Evolutionary conservation across 2,113 vertebrate genomes (phyloP).

Genomic region (Oreotrochilus melanogaster): DNA sequence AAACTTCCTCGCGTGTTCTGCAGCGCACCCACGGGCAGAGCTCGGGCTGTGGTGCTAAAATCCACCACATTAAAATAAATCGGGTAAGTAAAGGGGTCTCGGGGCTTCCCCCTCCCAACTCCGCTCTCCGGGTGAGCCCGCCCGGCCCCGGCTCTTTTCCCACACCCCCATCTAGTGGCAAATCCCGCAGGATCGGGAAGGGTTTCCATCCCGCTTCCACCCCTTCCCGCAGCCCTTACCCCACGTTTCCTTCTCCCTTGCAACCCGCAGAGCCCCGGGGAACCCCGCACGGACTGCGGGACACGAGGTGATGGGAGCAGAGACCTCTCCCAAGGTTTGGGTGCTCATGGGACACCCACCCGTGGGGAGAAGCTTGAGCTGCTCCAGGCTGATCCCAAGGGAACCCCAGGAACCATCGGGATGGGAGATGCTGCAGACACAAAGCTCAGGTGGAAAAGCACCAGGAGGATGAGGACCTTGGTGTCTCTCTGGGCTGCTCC

Average conservation of each 20-base stretch:
- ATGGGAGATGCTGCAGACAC: accelerated
- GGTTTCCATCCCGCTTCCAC: too few species aligned
- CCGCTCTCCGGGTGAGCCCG: too few species aligned
- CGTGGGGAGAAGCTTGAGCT: too few species aligned
- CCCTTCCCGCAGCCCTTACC: background rate
- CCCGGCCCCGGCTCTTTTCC: background rate
- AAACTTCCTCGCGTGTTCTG: accelerated
- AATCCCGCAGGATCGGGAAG: background rate
- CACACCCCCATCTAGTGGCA: background rate
- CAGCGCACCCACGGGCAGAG: background rate
- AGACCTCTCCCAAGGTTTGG: background rate
- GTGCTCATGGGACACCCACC: background rate
- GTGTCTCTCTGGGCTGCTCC: too few species aligned
- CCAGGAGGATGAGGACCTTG: too few species aligned
- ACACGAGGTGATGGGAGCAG: background rate
- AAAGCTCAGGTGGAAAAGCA: accelerated
- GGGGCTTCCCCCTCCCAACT: too few species aligned
- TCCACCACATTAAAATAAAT: background rate
- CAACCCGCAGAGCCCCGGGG: too few species aligned
- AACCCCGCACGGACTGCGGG: too few species aligned
- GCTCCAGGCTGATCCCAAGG: too few species aligned
- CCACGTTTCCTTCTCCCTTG: background rate
- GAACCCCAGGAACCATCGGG: accelerated
- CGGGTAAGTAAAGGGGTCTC: too few species aligned
- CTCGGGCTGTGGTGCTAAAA: background rate